A percentile compares a stretch with the other conserved stretches of the same genome.
phyloP scores from a whole-genome alignment of 2,888 invertebrate species.

The Timema cristinae region DNA sequence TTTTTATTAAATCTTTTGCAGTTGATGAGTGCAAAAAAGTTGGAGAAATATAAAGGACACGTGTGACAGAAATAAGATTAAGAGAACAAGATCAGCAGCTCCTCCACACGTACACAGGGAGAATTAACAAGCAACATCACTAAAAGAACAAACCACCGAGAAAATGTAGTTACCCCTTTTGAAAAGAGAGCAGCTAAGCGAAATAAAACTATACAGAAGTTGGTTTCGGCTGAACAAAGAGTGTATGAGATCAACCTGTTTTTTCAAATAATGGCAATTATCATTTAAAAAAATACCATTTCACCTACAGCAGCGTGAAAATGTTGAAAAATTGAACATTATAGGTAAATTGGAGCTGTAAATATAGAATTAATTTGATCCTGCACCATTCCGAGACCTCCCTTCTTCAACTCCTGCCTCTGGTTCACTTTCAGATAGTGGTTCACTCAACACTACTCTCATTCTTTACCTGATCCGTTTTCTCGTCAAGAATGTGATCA shows the following conservation, averaged over 20 bases:
- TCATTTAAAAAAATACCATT: slow-evolving; percentile 26
- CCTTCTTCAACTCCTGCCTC: too few relatives aligned
- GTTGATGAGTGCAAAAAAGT: slow-evolving; percentile 27
- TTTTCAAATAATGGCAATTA: slow-evolving; percentile 28
- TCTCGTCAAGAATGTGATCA: too few relatives aligned
- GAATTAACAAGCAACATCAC: background rate
- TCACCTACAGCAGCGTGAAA: slow-evolving; percentile 11
- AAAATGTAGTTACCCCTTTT: background rate
- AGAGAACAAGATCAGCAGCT: slow-evolving; percentile 21
- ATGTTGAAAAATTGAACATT: background rate
- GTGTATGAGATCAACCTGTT: slow-evolving; percentile 27
- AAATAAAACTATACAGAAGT: background rate
- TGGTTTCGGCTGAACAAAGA: slow-evolving; percentile 12
- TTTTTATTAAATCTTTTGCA: slow-evolving; percentile 15
- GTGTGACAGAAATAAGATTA: slow-evolving; percentile 22
- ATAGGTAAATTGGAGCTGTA: too few relatives aligned
- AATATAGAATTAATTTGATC: too few relatives aligned
- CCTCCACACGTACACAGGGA: background rate
- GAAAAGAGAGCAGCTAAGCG: slow-evolving; percentile 13
- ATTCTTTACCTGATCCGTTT: too few relatives aligned
- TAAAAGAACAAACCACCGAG: slow-evolving; percentile 12
- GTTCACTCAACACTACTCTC: too few relatives aligned
- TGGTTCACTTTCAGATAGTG: too few relatives aligned
- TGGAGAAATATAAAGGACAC: slow-evolving; percentile 30
- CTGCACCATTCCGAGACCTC: too few relatives aligned